Evolutionary conservation across 2,888 invertebrate genomes (phyloP), one percentile per base, ranked within the genome.

Genomic region (Heteromyza rotundicornis): DNA sequence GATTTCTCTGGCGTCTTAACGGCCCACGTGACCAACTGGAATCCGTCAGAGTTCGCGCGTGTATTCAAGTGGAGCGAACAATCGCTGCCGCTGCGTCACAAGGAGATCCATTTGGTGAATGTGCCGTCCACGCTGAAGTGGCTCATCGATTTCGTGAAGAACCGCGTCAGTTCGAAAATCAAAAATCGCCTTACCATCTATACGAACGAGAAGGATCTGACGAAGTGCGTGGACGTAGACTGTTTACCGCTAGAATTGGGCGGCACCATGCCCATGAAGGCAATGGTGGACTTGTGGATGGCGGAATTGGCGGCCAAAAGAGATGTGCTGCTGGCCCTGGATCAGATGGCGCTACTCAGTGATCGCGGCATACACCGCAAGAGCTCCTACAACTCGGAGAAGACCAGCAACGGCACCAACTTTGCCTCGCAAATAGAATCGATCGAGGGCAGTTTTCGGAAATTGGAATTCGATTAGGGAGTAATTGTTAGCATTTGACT

Each of bases 61-160:
- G 80, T 90, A 32, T 84, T 91, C 60, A 89, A 89, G 79, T 91
- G 91, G 90, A 90, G 91, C 72, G 91, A 92, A 89, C 91, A 92
- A 87, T 91, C 92, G 0, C 68, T 90, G 64, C 93, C 94, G 7
- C 87, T 92, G 86, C 86, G 92, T 16, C 92, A 93, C 82, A 92
- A 92, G 80, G 89, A 89, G 74, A 86, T 92, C 47, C 90, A 92
- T 76, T 83, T 90, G 62, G 81, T 92, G 35, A 90, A 92, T 76
- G 84, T 92, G 16, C 90, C 91, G 1, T 75, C 87, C n/a, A 86
- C 90, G 0, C 79, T 92, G n/a, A 89, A 89, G 72, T 92, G 91
- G 81, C 86, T 92, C 20, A 88, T 90, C 62, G 92, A 93, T 75
- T 90, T 92, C 74, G 89, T 89, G 1, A 85, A 87, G 68, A 87